Percentiles rank a stretch among this genome's conserved stretches.
Conservation (phyloP, 2,888 invertebrate genomes). For the Venusia cambrica region DNA sequence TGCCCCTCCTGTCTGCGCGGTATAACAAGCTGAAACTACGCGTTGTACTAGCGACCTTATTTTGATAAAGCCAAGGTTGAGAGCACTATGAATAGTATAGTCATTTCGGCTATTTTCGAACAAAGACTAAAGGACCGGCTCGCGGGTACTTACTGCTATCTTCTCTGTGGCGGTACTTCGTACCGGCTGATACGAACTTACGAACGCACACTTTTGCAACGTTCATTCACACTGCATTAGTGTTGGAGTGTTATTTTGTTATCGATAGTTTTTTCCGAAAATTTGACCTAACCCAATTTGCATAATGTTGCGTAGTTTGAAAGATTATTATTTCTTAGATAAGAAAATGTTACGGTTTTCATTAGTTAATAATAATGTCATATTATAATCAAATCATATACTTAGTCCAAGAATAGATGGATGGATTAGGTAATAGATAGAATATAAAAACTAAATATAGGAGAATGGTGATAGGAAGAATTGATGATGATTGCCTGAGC, state of each 20-base stretch:
- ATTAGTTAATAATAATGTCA: no score
- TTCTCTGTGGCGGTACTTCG: constrained; percentile 76
- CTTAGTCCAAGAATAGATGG: no score
- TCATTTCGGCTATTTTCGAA: constrained; percentile 43
- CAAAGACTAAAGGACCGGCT: constrained; percentile 35
- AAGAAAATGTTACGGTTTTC: no score
- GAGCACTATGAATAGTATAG: constrained; percentile 8
- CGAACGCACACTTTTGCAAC: constrained; percentile 64
- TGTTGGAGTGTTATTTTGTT: constrained; percentile 37
- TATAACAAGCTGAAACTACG: neutral
- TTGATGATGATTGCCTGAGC: no score
- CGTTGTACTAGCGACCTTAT: constrained; percentile 11
- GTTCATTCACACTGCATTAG: constrained; percentile 67
- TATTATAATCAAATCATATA: no score
- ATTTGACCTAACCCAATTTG: no score
- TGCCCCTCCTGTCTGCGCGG: neutral
- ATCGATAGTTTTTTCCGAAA: constrained; percentile 13
- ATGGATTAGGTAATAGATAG: no score
- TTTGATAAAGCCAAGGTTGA: constrained; percentile 6
- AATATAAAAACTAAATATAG: no score
- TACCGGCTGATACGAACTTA: constrained; percentile 74
- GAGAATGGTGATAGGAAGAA: no score
- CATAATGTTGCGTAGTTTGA: no score
- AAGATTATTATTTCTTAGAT: no score
- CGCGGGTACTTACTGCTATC: no score